Conservation (phyloP, 2,888 invertebrate genomes). For the Alloplasta piceator region DNA sequence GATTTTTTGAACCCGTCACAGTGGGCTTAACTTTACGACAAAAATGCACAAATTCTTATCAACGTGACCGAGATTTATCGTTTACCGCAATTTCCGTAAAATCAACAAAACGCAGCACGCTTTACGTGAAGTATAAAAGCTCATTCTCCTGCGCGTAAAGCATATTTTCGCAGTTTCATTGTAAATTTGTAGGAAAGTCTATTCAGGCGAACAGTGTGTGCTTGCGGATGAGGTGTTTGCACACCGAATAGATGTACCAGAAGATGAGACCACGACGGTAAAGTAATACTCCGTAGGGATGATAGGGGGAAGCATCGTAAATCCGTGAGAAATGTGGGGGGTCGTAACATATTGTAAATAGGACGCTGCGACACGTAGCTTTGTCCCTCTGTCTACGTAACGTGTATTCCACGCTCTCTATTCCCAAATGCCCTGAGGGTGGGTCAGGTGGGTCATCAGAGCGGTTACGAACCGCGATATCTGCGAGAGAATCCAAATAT, state of each 20-base stretch:
- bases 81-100: too few species aligned
- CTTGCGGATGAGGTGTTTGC: not conserved
- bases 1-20: too few species aligned
- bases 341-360: constrained; percentile 67
- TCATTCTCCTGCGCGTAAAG: not conserved
- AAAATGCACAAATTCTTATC: too few species aligned
- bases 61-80: too few species aligned
- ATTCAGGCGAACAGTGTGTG: not conserved
- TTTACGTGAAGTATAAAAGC: not conserved
- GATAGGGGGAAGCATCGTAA: constrained; percentile 64
- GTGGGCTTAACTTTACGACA: too few species aligned
- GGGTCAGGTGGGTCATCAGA: constrained; percentile 1
- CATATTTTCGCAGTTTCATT: not conserved
- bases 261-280: not conserved
- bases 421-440: constrained; percentile 63
- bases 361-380: constrained; percentile 14
- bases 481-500: not conserved
- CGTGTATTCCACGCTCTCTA: not conserved
- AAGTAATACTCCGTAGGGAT: constrained; percentile 28
- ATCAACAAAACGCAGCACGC: too few species aligned
- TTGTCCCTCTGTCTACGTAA: constrained; percentile 13
- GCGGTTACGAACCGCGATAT: constrained; percentile 23
- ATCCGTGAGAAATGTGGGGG: constrained; percentile 71
- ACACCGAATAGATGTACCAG: not conserved
- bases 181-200: not conserved